phyloP scores from a whole-genome alignment of 2,113 vertebrate genomes.

The Pseudorectes ferrugineus region DNA sequence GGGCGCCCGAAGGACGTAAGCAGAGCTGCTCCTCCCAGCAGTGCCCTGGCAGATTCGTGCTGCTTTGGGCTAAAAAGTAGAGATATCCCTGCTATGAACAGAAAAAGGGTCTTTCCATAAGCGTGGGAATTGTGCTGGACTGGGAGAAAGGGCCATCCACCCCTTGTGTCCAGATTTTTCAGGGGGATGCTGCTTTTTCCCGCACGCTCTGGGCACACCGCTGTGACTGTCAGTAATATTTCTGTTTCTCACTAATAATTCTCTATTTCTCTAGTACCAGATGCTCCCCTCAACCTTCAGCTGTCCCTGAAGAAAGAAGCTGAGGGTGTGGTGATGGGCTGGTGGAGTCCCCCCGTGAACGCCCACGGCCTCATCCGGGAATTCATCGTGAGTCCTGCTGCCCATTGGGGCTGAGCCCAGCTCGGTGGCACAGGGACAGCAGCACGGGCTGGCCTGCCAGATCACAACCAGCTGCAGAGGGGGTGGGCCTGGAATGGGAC shows the following conservation, averaged over 20 bases:
- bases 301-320: constrained; percentile 77
- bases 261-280: constrained; percentile 78
- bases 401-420: rapidly evolving
- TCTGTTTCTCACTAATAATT: not conserved
- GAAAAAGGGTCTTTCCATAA: not conserved
- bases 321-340: constrained; percentile 78
- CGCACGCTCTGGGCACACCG: rapidly evolving
- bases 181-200: not conserved
- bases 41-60: rapidly evolving
- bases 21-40: not conserved
- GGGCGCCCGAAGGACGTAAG: constrained; percentile 93
- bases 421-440: not conserved
- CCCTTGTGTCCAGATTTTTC: rapidly evolving
- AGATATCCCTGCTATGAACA: rapidly evolving
- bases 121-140: not conserved
- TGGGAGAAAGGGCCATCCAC: not conserved
- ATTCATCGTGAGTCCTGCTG: constrained; percentile 84
- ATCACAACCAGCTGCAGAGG: not conserved
- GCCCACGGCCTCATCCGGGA: constrained; percentile 88
- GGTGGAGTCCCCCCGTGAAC: constrained; percentile 83
- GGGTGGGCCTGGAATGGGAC: not conserved
- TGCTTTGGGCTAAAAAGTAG: rapidly evolving
- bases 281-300: constrained; percentile 87
- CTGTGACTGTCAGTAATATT: not conserved
- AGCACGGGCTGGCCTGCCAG: not conserved